These are phyloP conservation scores for Lasioglossum figueresi DNA, from an alignment of 2,888 invertebrate genomes.

Conservation along the genomic window DNA sequence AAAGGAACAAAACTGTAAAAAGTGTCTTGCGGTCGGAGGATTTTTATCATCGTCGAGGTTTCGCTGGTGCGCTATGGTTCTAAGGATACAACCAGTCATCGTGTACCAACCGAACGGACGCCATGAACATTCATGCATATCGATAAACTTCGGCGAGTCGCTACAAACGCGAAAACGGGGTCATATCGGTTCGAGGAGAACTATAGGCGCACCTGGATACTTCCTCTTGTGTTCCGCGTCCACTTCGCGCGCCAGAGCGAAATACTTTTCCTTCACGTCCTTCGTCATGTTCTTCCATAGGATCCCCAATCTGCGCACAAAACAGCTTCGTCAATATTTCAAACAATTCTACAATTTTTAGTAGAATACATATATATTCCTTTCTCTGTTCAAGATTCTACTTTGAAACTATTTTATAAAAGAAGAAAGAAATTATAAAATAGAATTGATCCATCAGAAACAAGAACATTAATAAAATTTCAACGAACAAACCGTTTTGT, in stretches of 20 bases:
- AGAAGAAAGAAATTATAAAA: too few species aligned
- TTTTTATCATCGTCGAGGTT: neutral
- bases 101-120: slow-evolving; percentile 22
- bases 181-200: slow-evolving; percentile 49
- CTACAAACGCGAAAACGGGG: slow-evolving; percentile 44
- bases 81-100: slow-evolving; percentile 29
- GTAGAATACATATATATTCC: neutral
- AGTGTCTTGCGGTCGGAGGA: neutral
- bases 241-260: slow-evolving; percentile 85
- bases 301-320: slow-evolving; percentile 84
- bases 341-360: neutral
- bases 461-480: neutral
- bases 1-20: neutral
- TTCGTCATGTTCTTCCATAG: slow-evolving; percentile 86
- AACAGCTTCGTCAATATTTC: neutral
- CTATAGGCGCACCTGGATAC: slow-evolving; percentile 85
- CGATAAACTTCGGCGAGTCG: slow-evolving; percentile 48
- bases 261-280: slow-evolving; percentile 86
- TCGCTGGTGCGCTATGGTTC: neutral
- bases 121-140: slow-evolving; percentile 48
- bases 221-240: slow-evolving; percentile 87
- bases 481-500: neutral
- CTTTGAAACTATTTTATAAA: neutral
- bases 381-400: too few species aligned
- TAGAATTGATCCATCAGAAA: neutral